Evolutionary conservation across 2,797 vertebrate genomes (phyloP), one percentile per base, ranked within the genome.

Genomic region (Eutrigla gurnardus): DNA sequence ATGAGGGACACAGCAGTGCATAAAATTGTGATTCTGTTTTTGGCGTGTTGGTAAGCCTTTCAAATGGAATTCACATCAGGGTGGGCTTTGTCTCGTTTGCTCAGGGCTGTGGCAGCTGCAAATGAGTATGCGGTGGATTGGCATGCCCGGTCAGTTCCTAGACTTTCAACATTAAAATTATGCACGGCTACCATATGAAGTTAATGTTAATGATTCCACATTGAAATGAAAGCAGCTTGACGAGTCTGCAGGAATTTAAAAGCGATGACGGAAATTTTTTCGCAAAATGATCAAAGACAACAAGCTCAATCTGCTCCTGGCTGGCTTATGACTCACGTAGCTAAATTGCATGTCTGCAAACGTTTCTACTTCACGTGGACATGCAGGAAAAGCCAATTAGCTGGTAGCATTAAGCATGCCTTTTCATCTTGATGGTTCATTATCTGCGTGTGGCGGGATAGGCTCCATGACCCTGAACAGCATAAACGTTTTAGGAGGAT

Each of bases 241-340:
- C 53, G 63, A 70, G 75, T 78, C 77, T 72, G 73, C 66, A 32
- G 83, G 82, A 76, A 75, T 65, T 25, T 63, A 36, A 61, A 60
- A 42, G 52, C 65, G 49, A 74, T 40, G 71, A 74, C 72, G 55
- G 55, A 67, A 78, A 69, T 76, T 67, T 78, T 42, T 80, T 83
- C 17, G 67, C 63, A 61, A 3, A 50, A 57, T 62, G 85, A 88
- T 89, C 81, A 90, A 88, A 88, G 80, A 72, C 83, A 81, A 78
- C 68, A 70, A 53, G 50, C 55, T 83, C 75, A 70, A 18, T 80
- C 77, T 81, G 86, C 82, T 88, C 71, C 63, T 47, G 76, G 79
- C 70, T 77, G 65, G 7, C 0, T 59, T 33, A 50, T 85, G 88
- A 87, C 75, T 89, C 85, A 85, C 52, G 73, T 65, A 2, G 45